phyloP scores from a whole-genome alignment of 2,797 vertebrate species.

The Halcyon leucocephala region DNA sequence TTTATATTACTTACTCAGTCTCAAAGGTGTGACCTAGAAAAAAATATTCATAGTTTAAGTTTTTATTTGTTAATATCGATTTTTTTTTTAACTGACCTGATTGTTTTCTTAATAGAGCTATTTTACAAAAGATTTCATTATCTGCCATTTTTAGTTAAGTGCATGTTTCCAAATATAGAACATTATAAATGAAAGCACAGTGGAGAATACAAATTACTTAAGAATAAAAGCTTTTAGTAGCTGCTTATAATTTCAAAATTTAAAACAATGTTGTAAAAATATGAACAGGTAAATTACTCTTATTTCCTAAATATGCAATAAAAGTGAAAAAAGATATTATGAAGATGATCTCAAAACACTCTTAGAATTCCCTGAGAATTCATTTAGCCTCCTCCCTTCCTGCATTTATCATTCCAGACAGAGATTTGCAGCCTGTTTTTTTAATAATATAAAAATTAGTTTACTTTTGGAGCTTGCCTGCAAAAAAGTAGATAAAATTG shows the following conservation, averaged over 20 bases:
- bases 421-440: background rate
- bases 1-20: background rate
- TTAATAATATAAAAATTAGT: background rate
- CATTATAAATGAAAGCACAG: background rate
- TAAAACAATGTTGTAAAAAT: background rate
- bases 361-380: background rate
- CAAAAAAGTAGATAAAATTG: background rate
- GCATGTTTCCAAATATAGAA: background rate
- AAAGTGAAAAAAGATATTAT: background rate
- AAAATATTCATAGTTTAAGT: background rate
- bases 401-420: background rate
- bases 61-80: background rate
- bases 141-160: background rate
- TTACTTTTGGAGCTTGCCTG: background rate
- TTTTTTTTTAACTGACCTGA: background rate
- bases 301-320: background rate
- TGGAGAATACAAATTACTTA: background rate
- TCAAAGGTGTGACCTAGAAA: background rate
- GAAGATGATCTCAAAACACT: background rate
- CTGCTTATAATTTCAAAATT: background rate
- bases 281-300: background rate
- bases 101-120: background rate
- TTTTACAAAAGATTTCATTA: background rate
- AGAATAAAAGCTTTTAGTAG: background rate
- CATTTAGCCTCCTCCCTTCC: background rate